These are phyloP conservation scores for Austrofundulus limnaeus DNA, from an alignment of 2,113 vertebrate species.

Conservation along the genomic window DNA sequence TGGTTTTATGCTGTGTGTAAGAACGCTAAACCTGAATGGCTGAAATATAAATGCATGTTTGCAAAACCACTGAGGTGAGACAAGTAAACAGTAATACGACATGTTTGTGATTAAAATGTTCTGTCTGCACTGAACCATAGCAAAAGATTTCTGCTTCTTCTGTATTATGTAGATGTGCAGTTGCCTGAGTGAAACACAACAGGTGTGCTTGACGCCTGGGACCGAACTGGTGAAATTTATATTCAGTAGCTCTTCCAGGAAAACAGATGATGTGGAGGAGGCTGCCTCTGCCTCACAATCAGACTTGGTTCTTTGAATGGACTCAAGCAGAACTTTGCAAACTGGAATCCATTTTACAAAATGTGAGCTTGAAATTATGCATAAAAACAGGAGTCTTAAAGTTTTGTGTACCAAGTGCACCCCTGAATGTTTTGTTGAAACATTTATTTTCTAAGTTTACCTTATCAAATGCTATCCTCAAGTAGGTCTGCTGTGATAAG, in stretches of 20 bases:
- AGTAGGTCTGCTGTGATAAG: too few relatives aligned
- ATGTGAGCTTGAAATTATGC: too few relatives aligned
- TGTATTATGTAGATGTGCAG: conserved; percentile 24
- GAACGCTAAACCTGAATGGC: neutral
- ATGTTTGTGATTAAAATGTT: neutral
- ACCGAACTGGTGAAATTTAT: conserved; percentile 39
- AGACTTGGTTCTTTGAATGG: conserved; percentile 24
- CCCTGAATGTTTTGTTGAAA: neutral
- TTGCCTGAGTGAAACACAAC: conserved; percentile 37
- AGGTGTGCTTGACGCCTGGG: conserved; percentile 45
- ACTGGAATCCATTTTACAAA: neutral
- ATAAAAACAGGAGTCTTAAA: neutral
- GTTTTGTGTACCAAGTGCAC: neutral
- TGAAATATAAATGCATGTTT: conserved; percentile 13
- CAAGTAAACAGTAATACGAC: conserved; percentile 17
- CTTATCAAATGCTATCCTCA: conserved; percentile 17
- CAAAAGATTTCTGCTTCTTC: conserved; percentile 27
- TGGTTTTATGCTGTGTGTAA: neutral
- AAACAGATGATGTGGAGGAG: conserved; percentile 55
- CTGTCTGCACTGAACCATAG: neutral
- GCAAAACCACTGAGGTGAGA: neutral
- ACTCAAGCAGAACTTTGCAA: neutral
- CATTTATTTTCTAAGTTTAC: neutral
- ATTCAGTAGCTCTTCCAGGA: conserved; percentile 59
- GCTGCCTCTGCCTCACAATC: conserved; percentile 42